A percentile compares a stretch with the other conserved stretches of the same genome.
phyloP scores from a whole-genome alignment of 2,113 vertebrate genomes.

The Labrus mixtus region DNA sequence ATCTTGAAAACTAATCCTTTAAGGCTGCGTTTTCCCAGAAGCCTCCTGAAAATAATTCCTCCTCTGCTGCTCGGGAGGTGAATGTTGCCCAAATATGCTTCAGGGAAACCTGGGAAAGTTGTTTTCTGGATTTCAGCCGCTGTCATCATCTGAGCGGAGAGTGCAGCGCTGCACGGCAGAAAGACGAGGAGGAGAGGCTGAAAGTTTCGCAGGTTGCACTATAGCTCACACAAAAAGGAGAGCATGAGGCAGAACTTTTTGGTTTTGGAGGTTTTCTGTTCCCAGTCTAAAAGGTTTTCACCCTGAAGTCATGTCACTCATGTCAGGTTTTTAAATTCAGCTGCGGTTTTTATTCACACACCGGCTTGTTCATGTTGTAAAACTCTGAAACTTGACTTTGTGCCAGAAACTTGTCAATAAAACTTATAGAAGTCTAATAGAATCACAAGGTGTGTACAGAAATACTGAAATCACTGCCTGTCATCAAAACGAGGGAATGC shows the following conservation, averaged over 20 bases:
- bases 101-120: slow-evolving; percentile 66
- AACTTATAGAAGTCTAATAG: background rate
- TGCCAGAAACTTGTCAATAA: slow-evolving; percentile 10
- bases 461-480: background rate
- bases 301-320: slow-evolving; percentile 17
- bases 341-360: background rate
- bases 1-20: slow-evolving; percentile 53
- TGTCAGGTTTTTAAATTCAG: background rate
- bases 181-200: slow-evolving; percentile 4
- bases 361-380: background rate
- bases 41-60: slow-evolving; percentile 49
- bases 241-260: background rate
- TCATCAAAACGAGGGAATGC: background rate
- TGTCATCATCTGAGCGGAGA: slow-evolving; percentile 69
- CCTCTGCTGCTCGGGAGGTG: slow-evolving; percentile 46
- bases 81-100: slow-evolving; percentile 52
- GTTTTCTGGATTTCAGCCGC: slow-evolving; percentile 68
- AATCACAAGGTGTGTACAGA: background rate
- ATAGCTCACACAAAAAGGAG: background rate
- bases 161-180: background rate
- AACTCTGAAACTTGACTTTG: slow-evolving; percentile 16
- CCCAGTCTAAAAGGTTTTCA: background rate
- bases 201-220: slow-evolving; percentile 39
- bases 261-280: background rate
- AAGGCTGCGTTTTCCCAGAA: slow-evolving; percentile 57